phyloP scores from a whole-genome alignment of 64 coral and sea anemone genomes.

The Pocillopora damicornis region DNA sequence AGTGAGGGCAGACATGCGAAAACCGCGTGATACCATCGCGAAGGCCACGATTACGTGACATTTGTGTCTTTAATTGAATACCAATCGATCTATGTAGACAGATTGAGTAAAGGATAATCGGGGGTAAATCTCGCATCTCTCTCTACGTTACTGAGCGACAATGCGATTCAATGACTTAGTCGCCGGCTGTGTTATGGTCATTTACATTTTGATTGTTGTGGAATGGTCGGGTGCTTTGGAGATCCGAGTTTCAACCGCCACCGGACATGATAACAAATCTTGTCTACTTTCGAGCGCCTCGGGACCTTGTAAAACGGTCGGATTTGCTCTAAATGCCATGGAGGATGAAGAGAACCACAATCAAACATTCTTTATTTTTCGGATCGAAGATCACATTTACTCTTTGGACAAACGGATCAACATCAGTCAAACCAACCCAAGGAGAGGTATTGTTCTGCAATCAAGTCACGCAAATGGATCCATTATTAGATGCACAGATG shows the following conservation, averaged over 20 bases:
- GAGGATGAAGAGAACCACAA: not conserved
- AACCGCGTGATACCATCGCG: too few relatives aligned
- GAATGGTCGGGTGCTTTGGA: not conserved
- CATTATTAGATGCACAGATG: constrained; percentile 1
- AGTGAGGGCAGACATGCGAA: too few relatives aligned
- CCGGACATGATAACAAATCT: not conserved
- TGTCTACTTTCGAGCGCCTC: not conserved
- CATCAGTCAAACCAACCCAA: constrained; percentile 8
- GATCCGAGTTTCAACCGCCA: not conserved
- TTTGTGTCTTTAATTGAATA: too few relatives aligned
- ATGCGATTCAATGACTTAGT: not conserved
- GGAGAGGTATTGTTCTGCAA: constrained; percentile 12
- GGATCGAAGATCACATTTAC: constrained; percentile 33
- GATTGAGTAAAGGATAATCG: too few relatives aligned
- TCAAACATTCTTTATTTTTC: constrained; percentile 35
- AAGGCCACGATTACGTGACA: too few relatives aligned
- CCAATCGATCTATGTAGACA: too few relatives aligned
- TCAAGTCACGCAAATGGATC: not conserved
- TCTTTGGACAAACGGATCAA: not conserved
- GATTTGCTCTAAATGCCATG: not conserved
- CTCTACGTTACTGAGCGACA: not conserved
- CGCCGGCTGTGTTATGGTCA: not conserved
- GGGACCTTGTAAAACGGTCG: not conserved
- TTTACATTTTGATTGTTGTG: not conserved
- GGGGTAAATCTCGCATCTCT: too few relatives aligned